Evolutionary conservation across 2,113 vertebrate species (phyloP), one percentile per base, ranked within the genome.

Genomic region (Gavialis gangeticus): DNA sequence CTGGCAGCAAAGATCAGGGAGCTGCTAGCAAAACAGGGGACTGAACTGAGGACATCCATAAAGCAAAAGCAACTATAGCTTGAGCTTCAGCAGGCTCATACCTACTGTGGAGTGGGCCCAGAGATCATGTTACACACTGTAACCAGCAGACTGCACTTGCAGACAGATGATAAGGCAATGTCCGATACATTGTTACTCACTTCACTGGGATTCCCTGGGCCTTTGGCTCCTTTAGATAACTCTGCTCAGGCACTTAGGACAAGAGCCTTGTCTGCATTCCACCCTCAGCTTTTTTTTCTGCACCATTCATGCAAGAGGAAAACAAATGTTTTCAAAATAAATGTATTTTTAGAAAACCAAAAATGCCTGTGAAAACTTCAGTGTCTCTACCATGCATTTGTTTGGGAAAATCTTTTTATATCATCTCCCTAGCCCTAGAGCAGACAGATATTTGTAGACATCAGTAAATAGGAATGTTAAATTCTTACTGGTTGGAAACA

Each of bases 371-470:
- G 90, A 93, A 30, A 25, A 22, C 76, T 6, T 12, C 58, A 1
- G 2, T 66, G 19, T 86, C 54, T 91, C 69, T 12, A 3, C 82
- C n/a, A 0, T 75, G 64, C 92, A 93, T 95, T 95, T 96, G 37
- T 94, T 95, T 81, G 87, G 79, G 67, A 80, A 95, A 85, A 71
- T 90, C 37, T 91, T 86, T 82, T 71, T 87, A 21, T 89, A 30
- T 77, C 77, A 84, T 34, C 3, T 5, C 76, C 84, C 79, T 92
- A 77, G 89, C 75, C 54, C 9, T 66, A 73, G 94, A 87, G 86
- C 90, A 89, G 93, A 86, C n/a, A 89, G 93, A 86, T 27, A 27
- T 1, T 1, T 4, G 30, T 19, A 85, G 67, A 56, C 30, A 89
- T 96, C 85, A 84, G 92, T 5, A 0, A 69, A 86, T 60, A 85